A percentile compares a stretch with the other conserved stretches of the same genome.
Evolutionary conservation across 1,140 invertebrate genomes (phyloP).

Genomic region (Nilaparvata lugens): DNA sequence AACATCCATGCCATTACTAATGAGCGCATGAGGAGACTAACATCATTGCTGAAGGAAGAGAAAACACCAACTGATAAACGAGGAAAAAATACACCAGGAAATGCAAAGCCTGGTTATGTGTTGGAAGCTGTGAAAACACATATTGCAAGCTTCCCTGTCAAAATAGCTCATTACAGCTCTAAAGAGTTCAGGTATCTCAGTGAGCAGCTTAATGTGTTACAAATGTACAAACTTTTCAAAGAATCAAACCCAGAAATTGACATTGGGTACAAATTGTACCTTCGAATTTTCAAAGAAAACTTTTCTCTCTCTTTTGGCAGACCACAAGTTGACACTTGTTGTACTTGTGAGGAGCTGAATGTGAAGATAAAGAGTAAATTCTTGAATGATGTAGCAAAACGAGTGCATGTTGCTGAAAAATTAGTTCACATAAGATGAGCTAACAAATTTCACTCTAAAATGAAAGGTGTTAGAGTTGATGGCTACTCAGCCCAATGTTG

Average conservation of each 20-base stretch:
- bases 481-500: not conserved
- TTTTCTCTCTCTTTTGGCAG: not conserved
- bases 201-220: not conserved
- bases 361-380: not conserved
- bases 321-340: not conserved
- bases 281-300: not conserved
- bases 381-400: not conserved
- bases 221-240: not conserved
- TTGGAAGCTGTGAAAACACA: not conserved
- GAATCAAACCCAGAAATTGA: not conserved
- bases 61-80: no score
- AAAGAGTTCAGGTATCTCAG: not conserved
- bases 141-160: not conserved
- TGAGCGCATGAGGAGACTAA: no score
- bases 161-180: not conserved
- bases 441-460: not conserved
- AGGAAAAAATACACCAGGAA: not conserved
- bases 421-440: not conserved
- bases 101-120: not conserved
- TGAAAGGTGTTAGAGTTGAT: not conserved
- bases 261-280: not conserved
- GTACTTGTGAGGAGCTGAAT: not conserved
- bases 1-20: no score
- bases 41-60: no score
- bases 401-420: not conserved